Evolutionary conservation across 30 jellyfish, hydroid and myxozoan genomes (phyloP), one percentile per base, ranked within the genome.

Genomic region (Turritopsis dohrnii): DNA sequence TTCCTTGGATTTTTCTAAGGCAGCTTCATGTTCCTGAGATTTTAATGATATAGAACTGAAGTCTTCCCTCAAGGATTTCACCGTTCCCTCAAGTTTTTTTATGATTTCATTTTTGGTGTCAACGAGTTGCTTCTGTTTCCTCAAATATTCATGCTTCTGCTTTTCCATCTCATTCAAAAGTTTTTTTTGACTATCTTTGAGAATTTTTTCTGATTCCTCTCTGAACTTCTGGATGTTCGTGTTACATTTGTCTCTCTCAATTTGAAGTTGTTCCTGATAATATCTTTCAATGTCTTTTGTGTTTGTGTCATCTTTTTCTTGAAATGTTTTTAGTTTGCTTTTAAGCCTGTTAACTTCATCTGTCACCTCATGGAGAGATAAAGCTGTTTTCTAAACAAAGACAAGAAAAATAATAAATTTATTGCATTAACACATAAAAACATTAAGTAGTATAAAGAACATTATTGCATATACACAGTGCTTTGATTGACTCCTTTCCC

Each of bases 161-260:
- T 80, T 65, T 22, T 53, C 79, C 26, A 80, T 19, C 82, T 80
- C 82, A 16, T 31, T 21, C 20, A 28, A 80, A 53, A 80, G 87
- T 60, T 53, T n/a, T 8, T 0, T n/a, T 80, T 80, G 79, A 21
- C 52, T 80, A 17, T 53, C 83, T 80, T 53, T 31, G 8, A 80
- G 53, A 25, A 31, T 80, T 71, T 60, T 52, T n/a, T 80, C 87
- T 21, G 79, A 21, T 80, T 80, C 82, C 52, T 80, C 52, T 1
- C 23, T 41, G 21, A 80, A 80, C 52, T 21, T 53, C 23, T 53
- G 29, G 1, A 80, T 71, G 26, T 28, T 60, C 1, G 29, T 21
- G 0, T 53, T n/a, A 53, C 53, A 53, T 0, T 30, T 53, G 52
- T 80, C 81, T 28, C 27, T 22, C 28, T 80, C 83, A 18, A 16